Conservation (phyloP, 1,140 invertebrate genomes). For the Ptiloglossa arizonensis region DNA sequence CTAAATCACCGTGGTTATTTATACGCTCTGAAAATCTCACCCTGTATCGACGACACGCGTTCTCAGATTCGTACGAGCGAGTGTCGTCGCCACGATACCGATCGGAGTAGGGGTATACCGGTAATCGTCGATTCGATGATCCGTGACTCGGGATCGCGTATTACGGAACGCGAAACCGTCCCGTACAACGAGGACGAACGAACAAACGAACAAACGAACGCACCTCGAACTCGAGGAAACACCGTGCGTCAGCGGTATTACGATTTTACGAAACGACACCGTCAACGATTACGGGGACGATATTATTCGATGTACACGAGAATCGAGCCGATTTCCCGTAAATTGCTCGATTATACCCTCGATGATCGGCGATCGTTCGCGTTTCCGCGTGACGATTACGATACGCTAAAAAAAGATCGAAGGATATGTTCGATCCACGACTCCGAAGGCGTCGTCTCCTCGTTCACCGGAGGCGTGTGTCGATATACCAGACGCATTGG, state of each 20-base stretch:
- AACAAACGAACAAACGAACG: no score
- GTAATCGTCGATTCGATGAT: neutral
- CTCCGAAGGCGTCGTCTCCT: neutral
- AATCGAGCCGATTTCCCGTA: neutral
- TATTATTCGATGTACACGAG: no score
- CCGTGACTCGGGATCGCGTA: neutral
- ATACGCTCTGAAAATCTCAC: slow-evolving; percentile 10
- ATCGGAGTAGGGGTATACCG: neutral
- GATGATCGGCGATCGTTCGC: neutral
- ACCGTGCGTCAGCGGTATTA: neutral
- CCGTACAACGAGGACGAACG: neutral
- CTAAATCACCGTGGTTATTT: slow-evolving; percentile 4
- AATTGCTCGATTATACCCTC: neutral
- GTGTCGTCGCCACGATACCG: neutral
- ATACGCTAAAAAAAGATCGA: no score
- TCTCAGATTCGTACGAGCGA: neutral
- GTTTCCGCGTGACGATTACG: neutral
- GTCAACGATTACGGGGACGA: no score
- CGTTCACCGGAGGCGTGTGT: slow-evolving; percentile 16
- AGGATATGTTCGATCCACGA: neutral
- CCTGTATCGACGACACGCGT: neutral
- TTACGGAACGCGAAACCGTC: no score
- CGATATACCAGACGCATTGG: neutral
- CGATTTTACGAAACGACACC: no score
- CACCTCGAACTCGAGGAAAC: neutral